Percentiles rank a stretch among this genome's conserved stretches.
phyloP scores from a whole-genome alignment of 2,797 vertebrate genomes.

The Alca torda region DNA sequence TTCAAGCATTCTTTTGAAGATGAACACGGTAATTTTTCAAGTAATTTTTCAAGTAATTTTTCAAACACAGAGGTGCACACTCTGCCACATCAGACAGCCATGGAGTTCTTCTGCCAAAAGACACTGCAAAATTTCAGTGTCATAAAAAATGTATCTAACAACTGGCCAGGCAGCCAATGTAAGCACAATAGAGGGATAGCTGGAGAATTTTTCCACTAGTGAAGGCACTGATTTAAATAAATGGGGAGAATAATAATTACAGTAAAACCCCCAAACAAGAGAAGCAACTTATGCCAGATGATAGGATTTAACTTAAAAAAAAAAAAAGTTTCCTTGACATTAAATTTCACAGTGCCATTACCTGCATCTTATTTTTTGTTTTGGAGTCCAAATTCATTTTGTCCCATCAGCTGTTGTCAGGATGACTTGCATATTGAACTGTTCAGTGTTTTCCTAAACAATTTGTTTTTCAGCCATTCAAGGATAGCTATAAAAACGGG shows the following conservation, averaged over 20 bases:
- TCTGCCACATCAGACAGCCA: background rate
- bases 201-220: background rate
- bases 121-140: background rate
- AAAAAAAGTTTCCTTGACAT: background rate
- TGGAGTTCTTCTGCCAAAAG: background rate
- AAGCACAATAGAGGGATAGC: rapidly evolving
- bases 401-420: background rate
- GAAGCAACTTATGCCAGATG: background rate
- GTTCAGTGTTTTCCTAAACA: background rate
- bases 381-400: background rate
- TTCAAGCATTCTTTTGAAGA: background rate
- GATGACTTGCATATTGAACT: background rate
- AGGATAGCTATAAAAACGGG: background rate
- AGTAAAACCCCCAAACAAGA: rapidly evolving
- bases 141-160: background rate
- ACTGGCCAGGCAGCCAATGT: background rate
- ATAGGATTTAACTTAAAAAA: background rate
- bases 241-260: background rate
- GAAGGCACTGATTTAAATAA: background rate
- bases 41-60: background rate
- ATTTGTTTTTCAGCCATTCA: background rate
- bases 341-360: background rate
- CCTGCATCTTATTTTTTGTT: background rate
- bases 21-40: too few species aligned
- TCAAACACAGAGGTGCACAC: background rate